Evolutionary conservation across 2,797 vertebrate genomes (phyloP), one percentile per base, ranked within the genome.

Genomic region (Epinephelus coioides): DNA sequence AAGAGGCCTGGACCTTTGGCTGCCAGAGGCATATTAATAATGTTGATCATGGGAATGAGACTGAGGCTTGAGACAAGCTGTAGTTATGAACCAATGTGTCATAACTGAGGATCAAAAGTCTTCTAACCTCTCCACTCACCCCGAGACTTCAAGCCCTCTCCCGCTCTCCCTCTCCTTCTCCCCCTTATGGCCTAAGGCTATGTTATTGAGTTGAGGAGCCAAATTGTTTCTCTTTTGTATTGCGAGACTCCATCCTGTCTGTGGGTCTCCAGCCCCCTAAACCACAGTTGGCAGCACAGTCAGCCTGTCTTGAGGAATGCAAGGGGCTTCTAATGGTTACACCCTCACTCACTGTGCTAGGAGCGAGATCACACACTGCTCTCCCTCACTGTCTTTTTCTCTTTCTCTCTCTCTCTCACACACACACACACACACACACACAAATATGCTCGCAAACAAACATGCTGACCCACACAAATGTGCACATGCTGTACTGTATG

Each of bases 241-340:
- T 94, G 93, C 90, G 81, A 95, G 95, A 95, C 95, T 96, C 95
- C 95, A 94, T 94, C 94, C 95, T 96, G 95, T 96, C 95, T 96
- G 94, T 95, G 94, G 94, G 94, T 96, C 94, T 94, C 92, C 91
- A 94, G 94, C 90, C 93, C 92, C 93, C 93, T 94, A 95, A 95
- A 95, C 95, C 95, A 95, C 95, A 94, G 91, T 92, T 95, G 94
- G 93, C 94, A 95, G 93, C 88, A 82, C 87, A 94, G 93, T 93
- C 92, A 89, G 92, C 91, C 89, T 90, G 92, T 94, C 91, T 94
- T 90, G 86, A 93, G 92, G 93, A 94, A 95, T 94, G 93, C 61
- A 76, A 94, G 92, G 93, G 92, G 91, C 92, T 95, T 91, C 92
- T 92, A 93, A 94, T 92, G 93, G 92, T 92, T 94, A 91, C 93